phyloP scores from a whole-genome alignment of 2,888 invertebrate species.

The Odontomyia ornata region DNA sequence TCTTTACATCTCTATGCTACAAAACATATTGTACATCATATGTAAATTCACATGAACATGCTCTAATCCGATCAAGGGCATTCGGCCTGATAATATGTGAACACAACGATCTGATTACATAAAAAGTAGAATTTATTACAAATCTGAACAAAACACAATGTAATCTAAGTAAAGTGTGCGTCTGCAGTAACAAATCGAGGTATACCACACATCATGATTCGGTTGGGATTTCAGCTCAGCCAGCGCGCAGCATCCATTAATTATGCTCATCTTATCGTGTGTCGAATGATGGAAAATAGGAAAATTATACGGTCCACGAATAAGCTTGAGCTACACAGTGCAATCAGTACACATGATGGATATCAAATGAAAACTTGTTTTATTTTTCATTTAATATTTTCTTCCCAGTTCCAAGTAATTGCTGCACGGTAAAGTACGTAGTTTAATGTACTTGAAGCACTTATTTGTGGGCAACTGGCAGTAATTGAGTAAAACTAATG shows the following conservation, averaged over 20 bases:
- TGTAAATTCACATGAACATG: too few species aligned
- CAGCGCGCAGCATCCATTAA: not conserved
- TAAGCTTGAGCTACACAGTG: not conserved
- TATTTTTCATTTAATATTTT: conserved; percentile 15
- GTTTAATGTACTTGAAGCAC: too few species aligned
- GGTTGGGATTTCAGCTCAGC: not conserved
- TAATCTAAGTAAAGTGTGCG: not conserved
- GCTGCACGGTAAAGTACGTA: too few species aligned
- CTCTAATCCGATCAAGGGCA: conserved; percentile 24
- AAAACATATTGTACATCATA: too few species aligned
- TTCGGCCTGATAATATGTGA: not conserved
- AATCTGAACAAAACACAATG: not conserved
- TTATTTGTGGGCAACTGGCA: too few species aligned
- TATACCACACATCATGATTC: conserved; percentile 4
- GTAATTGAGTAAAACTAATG: too few species aligned
- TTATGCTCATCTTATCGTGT: conserved; percentile 17
- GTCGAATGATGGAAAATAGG: conserved; percentile 27
- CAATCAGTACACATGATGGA: not conserved
- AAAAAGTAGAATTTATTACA: not conserved
- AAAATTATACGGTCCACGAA: not conserved
- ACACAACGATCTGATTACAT: not conserved
- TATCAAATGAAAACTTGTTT: conserved; percentile 7
- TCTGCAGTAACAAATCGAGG: not conserved
- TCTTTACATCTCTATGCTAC: too few species aligned
- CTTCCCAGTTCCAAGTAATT: not conserved